phyloP scores from a whole-genome alignment of 2,113 vertebrate species.

The Atlantisia rogersi region DNA sequence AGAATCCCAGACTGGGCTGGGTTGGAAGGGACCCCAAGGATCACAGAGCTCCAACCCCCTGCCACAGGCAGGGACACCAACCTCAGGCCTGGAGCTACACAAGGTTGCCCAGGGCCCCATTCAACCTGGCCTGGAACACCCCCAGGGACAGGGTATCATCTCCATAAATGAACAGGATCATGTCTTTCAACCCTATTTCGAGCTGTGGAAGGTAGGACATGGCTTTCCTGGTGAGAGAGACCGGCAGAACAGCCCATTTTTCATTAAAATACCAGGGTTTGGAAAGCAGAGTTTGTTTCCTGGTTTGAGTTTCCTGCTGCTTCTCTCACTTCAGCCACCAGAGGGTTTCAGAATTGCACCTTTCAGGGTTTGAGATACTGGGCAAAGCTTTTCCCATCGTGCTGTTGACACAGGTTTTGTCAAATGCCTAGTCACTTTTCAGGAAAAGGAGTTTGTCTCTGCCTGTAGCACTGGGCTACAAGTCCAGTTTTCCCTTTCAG shows the following conservation, averaged over 20 bases:
- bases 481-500: not conserved
- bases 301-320: not conserved
- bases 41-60: no score
- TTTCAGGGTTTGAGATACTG: not conserved
- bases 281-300: not conserved
- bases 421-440: not conserved
- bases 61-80: no score
- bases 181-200: not conserved
- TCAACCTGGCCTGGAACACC: no score
- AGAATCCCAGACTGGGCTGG: no score
- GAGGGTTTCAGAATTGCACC: not conserved
- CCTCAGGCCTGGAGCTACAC: no score
- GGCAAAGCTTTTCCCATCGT: not conserved
- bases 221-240: not conserved
- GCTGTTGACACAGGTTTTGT: not conserved
- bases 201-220: not conserved
- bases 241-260: not conserved
- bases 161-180: not conserved
- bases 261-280: not conserved
- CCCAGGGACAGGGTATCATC: no score
- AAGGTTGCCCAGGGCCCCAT: no score
- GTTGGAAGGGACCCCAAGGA: no score
- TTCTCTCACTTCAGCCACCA: not conserved
- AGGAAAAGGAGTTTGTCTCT: not conserved
- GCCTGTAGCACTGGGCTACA: not conserved